Conservation (phyloP, 2,113 vertebrate genomes). For the Nesoenas mayeri region DNA sequence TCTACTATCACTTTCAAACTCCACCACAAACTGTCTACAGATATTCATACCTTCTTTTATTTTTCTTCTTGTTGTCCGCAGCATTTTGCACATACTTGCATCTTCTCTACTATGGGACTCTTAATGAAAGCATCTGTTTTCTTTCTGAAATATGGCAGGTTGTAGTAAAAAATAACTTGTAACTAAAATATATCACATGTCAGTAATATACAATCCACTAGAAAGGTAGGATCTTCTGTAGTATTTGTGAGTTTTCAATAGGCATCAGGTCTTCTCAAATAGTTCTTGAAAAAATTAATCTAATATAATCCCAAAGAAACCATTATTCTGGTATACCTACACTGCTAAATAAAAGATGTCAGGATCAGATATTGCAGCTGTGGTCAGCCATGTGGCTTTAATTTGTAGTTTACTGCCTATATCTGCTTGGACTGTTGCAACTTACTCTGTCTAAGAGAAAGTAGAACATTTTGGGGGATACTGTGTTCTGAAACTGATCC, state of each 20-base stretch:
- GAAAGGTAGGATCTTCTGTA: neutral
- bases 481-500: neutral
- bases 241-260: neutral
- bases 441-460: neutral
- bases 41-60: slow-evolving; percentile 28
- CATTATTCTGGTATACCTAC: neutral
- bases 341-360: neutral
- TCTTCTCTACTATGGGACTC: neutral
- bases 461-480: neutral
- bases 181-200: neutral
- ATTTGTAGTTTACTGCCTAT: neutral
- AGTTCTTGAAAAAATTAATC: neutral
- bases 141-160: neutral
- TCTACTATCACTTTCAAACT: slow-evolving; percentile 64
- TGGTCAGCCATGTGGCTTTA: neutral
- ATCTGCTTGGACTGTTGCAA: neutral
- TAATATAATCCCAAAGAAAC: neutral
- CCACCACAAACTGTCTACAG: slow-evolving; percentile 47
- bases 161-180: neutral
- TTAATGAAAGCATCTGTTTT: neutral
- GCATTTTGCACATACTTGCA: neutral
- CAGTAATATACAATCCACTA: neutral
- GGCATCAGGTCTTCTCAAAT: neutral
- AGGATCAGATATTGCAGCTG: neutral
- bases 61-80: neutral